These are phyloP conservation scores for Carabus problematicus DNA, from an alignment of 2,888 invertebrate species.

Conservation along the genomic window DNA sequence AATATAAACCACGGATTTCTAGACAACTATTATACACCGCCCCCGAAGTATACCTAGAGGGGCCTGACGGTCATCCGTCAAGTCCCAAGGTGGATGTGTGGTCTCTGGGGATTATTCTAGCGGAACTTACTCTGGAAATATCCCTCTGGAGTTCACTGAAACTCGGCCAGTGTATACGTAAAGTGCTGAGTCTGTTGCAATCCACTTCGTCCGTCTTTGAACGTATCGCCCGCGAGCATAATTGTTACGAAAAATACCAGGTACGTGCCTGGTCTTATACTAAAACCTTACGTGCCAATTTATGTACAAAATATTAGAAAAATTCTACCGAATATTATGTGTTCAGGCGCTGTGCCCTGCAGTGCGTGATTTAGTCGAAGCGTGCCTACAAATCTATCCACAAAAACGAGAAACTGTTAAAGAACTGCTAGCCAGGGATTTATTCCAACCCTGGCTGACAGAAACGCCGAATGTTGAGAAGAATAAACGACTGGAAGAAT, in stretches of 20 bases:
- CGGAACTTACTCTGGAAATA: constrained; percentile 77
- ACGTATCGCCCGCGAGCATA: constrained; percentile 81
- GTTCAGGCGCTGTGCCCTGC: constrained; percentile 65
- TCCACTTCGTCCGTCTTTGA: constrained; percentile 67
- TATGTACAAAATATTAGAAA: not conserved
- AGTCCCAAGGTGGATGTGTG: constrained; percentile 89
- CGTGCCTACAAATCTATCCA: constrained; percentile 74
- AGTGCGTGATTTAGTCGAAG: constrained; percentile 70
- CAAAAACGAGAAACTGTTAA: constrained; percentile 67
- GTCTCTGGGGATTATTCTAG: constrained; percentile 90
- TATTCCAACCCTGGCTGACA: constrained; percentile 61
- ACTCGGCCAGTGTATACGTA: constrained; percentile 75
- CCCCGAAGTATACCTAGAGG: constrained; percentile 79
- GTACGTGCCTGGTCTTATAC: not conserved
- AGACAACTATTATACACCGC: constrained; percentile 81
- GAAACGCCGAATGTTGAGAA: constrained; percentile 51
- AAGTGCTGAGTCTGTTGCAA: constrained; percentile 77
- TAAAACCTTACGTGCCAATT: not conserved
- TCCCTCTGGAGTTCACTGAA: constrained; percentile 78
- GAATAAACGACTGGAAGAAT: constrained; percentile 54
- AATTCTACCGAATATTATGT: constrained; percentile 1
- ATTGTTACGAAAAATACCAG: constrained; percentile 70
- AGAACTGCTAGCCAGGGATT: constrained; percentile 64
- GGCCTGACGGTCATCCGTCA: constrained; percentile 59
- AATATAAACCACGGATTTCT: no score